Percentiles rank a stretch among this genome's conserved stretches.
These are phyloP conservation scores for Prosopocoilus inquinatus DNA, from an alignment of 2,888 invertebrate species.

Conservation along the genomic window DNA sequence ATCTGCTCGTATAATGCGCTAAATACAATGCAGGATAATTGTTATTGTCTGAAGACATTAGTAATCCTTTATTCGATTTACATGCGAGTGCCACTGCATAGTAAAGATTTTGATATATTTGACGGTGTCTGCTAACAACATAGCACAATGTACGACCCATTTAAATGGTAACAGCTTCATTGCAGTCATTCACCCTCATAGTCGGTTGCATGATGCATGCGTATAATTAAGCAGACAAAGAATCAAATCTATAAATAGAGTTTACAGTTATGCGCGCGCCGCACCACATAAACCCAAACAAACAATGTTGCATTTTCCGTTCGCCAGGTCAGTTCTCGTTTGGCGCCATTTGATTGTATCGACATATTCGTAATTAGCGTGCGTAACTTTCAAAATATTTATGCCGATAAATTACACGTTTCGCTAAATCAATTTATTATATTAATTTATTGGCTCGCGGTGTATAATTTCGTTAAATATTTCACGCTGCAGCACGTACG, in stretches of 20 bases:
- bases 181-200: conserved; percentile 1
- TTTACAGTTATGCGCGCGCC: conserved; percentile 1
- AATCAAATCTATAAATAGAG: conserved; percentile 5
- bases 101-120: conserved; percentile 1
- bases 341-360: conserved; percentile 3
- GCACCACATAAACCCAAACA: neutral
- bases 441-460: conserved; percentile 4
- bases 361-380: neutral
- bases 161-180: conserved; percentile 3
- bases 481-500: neutral
- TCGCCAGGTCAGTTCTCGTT: neutral
- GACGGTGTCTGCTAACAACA: neutral
- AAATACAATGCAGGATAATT: too few species aligned
- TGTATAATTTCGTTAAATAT: neutral
- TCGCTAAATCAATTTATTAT: conserved; percentile 10
- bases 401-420: conserved; percentile 13
- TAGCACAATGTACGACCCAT: neutral
- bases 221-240: conserved; percentile 3
- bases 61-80: too few species aligned
- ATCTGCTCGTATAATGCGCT: too few species aligned
- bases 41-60: too few species aligned
- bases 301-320: neutral
- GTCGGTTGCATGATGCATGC: neutral
- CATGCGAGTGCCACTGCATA: neutral
- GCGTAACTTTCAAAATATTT: conserved; percentile 7